Conservation (phyloP, 1,140 invertebrate genomes). For the Nasonia giraulti region DNA sequence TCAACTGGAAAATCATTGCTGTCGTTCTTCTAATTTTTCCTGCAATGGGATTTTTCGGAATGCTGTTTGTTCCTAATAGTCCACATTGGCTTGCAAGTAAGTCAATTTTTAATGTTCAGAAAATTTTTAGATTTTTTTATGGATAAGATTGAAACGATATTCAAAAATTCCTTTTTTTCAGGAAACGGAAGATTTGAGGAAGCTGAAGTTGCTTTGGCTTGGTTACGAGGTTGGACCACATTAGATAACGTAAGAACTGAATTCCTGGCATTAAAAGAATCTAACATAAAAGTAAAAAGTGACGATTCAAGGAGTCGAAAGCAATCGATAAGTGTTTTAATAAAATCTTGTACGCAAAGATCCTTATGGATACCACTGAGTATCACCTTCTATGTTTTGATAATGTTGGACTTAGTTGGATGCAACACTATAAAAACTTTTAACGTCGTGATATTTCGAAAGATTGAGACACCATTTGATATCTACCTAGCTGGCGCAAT, state of each 20-base stretch:
- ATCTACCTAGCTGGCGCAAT: not conserved
- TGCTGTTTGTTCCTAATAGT: not conserved
- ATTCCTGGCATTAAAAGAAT: not conserved
- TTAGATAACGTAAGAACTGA: not conserved
- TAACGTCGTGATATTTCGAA: not conserved
- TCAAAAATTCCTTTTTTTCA: not conserved
- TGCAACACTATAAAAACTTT: not conserved
- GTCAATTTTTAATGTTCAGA: not conserved
- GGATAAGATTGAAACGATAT: not conserved
- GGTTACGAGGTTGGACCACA: not conserved
- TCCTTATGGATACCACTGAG: not conserved
- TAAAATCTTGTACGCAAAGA: not conserved
- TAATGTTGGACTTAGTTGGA: not conserved
- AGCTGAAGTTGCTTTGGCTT: not conserved
- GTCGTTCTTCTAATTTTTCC: not conserved
- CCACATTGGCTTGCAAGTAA: conserved; percentile 19
- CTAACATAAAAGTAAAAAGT: not conserved
- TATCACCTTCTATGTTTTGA: not conserved
- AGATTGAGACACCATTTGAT: not conserved
- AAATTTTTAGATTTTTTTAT: not conserved
- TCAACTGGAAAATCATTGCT: not conserved
- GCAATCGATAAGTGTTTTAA: not conserved
- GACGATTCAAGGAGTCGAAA: not conserved
- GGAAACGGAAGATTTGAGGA: not conserved
- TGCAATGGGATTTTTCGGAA: not conserved